phyloP scores from a whole-genome alignment of 2,888 invertebrate species.

The Rugalucina vietnamica region DNA sequence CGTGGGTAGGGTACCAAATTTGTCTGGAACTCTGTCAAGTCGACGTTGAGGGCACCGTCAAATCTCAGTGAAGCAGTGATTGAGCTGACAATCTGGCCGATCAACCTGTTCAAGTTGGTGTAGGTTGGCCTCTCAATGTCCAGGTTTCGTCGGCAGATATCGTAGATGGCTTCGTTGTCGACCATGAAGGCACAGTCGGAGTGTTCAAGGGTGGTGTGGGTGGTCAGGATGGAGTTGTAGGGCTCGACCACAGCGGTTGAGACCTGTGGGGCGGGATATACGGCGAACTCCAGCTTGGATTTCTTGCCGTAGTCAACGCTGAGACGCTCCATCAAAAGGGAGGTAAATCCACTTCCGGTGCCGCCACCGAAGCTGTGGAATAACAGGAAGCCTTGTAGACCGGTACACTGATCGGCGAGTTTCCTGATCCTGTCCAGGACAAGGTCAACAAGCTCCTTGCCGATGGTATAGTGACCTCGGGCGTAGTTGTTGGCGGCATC shows the following conservation, averaged over 20 bases:
- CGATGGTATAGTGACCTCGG: constrained; percentile 98
- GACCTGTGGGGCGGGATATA: neutral
- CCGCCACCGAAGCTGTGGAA: constrained; percentile 82
- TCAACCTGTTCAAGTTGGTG: constrained; percentile 95
- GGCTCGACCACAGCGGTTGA: neutral
- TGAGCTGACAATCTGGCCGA: constrained; percentile 90
- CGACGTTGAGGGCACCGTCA: constrained; percentile 85
- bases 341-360: constrained; percentile 82
- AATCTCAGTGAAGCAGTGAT: constrained; percentile 84
- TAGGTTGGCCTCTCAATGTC: constrained; percentile 92
- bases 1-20: constrained; percentile 83
- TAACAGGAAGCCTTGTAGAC: constrained; percentile 82
- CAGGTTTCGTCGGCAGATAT: neutral
- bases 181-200: constrained; percentile 87
- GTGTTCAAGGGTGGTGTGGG: neutral
- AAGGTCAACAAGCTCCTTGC: constrained; percentile 90
- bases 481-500: constrained; percentile 99
- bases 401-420: constrained; percentile 83
- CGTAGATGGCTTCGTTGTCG: constrained; percentile 90
- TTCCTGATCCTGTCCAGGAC: constrained; percentile 84
- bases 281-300: constrained; percentile 80
- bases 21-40: constrained; percentile 85
- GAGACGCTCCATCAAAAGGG: constrained; percentile 82
- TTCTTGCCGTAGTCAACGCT: constrained; percentile 81
- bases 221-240: neutral